These are phyloP conservation scores for Boloria selene DNA, from an alignment of 2,888 invertebrate species.

Conservation along the genomic window DNA sequence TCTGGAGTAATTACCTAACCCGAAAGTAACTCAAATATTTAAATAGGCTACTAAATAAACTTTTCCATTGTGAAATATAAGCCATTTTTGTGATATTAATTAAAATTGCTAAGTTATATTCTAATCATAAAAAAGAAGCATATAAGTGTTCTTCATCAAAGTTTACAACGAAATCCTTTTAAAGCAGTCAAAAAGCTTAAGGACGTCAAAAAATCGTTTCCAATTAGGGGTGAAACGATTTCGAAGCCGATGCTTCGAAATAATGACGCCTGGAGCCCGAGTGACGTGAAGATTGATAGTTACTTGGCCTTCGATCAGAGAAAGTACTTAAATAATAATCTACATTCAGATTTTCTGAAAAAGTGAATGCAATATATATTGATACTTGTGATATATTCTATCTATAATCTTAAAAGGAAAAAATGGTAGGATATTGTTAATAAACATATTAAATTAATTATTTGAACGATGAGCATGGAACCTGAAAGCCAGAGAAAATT, in stretches of 20 bases:
- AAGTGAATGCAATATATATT: background rate
- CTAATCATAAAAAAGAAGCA: background rate
- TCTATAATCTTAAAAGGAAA: background rate
- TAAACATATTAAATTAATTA: too few relatives aligned
- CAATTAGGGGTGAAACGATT: slow-evolving; percentile 4
- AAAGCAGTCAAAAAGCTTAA: slow-evolving; percentile 12
- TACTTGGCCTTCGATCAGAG: slow-evolving; percentile 8
- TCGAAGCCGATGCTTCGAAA: slow-evolving; percentile 13
- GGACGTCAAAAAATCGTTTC: slow-evolving; percentile 12
- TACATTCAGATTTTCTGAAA: slow-evolving; percentile 1
- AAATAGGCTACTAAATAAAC: slow-evolving; percentile 9
- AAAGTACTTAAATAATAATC: slow-evolving; percentile 1
- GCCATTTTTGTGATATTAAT: slow-evolving; percentile 10
- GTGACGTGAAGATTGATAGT: slow-evolving; percentile 11
- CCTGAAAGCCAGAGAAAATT: too few relatives aligned
- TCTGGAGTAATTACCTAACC: slow-evolving; percentile 3
- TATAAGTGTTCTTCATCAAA: background rate
- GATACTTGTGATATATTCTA: background rate
- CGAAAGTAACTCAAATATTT: slow-evolving; percentile 9
- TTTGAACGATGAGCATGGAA: too few relatives aligned
- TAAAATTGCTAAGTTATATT: background rate
- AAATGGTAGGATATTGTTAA: too few relatives aligned
- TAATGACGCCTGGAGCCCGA: slow-evolving; percentile 8
- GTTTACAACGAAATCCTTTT: slow-evolving; percentile 15
- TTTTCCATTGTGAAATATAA: slow-evolving; percentile 4